Evolutionary conservation across 2,888 invertebrate genomes (phyloP), one percentile per base, ranked within the genome.

Genomic region (Drosophila paracracens): DNA sequence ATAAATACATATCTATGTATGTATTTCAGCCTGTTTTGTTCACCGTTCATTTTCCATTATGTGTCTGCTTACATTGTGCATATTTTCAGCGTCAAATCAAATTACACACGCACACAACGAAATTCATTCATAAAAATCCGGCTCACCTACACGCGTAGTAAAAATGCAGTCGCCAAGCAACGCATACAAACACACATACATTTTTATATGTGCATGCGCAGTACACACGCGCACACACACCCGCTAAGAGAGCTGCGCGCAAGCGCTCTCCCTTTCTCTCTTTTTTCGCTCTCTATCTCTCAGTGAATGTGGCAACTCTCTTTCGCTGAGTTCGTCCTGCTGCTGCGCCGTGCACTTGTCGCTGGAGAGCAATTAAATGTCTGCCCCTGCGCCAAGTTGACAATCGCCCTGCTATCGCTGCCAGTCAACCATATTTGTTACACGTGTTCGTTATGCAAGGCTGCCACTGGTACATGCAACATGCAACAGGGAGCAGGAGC

Each of bases 401-500:
- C 89, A 87, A 89, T 88, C 74, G 66, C 56, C 68, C 65, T 46
- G 67, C 63, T 83, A 68, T 52, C 66, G 66, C 60, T 67, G 46
- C 61, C 82, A 89, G 77, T 83, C 79, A 87, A 89, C 77, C 88
- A 88, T 84, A 84, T 83, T 91, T 81, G 77, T 70, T 91, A 89
- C 90, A 90, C 91, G 88, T 87, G 91, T 90, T 84, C 82, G 87
- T 87, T 87, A 87, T 90, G 87, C 89, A 89, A 90, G 89, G 85
- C 77, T 90, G 89, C 69, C 74, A 56, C 69, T 84, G 64, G 50
- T 69, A 73, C 67, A 65, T 59, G 62, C 65, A 46, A 51, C 29
- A 58, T 46, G 46, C 46, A 46, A 29, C n/a, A 70, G 54, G 70
- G 43, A 48, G 46, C 69, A 67, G 79, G 75, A 77, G 70, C 61